Percentiles rank a stretch among this genome's conserved stretches.
Conservation (phyloP, 2,797 vertebrate species). For the Cossypha dichroa region DNA sequence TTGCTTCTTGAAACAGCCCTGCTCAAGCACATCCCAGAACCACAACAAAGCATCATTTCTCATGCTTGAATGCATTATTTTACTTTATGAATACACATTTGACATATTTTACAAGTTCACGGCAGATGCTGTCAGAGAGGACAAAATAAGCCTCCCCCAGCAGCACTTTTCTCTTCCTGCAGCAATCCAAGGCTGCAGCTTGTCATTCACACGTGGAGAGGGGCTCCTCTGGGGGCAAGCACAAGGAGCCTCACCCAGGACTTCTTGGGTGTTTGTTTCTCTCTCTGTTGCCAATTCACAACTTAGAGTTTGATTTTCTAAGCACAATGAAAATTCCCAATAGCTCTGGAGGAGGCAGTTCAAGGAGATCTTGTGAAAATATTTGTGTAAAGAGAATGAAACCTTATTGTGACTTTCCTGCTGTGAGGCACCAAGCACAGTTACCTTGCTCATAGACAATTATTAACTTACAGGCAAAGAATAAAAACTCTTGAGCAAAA, state of each 20-base stretch:
- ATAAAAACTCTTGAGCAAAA: background rate
- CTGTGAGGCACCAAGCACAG: background rate
- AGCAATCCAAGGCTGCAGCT: slow-evolving; percentile 23
- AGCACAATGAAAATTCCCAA: slow-evolving; percentile 8
- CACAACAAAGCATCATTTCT: slow-evolving; percentile 14
- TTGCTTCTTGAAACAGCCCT: background rate
- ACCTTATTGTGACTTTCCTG: slow-evolving; percentile 1
- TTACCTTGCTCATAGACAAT: background rate
- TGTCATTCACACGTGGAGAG: slow-evolving; percentile 20
- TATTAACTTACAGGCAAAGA: background rate
- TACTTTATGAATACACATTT: background rate
- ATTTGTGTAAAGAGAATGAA: background rate
- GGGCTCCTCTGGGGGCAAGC: background rate
- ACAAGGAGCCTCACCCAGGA: background rate
- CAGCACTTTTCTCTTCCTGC: background rate
- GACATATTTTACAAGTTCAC: background rate
- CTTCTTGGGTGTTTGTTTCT: slow-evolving; percentile 7
- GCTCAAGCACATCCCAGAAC: background rate
- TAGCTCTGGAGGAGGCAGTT: background rate
- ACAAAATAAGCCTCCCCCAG: background rate
- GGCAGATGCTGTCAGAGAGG: slow-evolving; percentile 4
- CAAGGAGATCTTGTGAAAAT: slow-evolving; percentile 45
- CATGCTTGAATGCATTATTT: background rate
- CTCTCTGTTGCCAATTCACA: background rate
- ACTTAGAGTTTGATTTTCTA: background rate